Percentiles rank a stretch among this genome's conserved stretches.
phyloP scores from a whole-genome alignment of 2,888 invertebrate genomes.

The Leucoma salicis region DNA sequence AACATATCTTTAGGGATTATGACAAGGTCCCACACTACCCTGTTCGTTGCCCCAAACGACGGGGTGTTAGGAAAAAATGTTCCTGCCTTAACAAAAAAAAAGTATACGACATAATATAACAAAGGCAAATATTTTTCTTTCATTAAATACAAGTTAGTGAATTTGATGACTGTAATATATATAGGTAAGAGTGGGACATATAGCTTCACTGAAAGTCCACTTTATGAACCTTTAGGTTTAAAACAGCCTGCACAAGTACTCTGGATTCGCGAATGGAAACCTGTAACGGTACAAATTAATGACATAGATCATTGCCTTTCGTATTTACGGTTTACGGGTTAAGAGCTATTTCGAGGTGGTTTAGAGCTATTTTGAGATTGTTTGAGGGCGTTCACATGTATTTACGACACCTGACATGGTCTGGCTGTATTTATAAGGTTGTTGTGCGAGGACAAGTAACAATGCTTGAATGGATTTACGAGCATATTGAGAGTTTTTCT shows the following conservation, averaged over 20 bases:
- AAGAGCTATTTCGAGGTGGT: slow-evolving; percentile 33
- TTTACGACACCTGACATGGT: slow-evolving; percentile 52
- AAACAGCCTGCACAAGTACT: slow-evolving; percentile 20
- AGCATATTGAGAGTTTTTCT: slow-evolving; percentile 61
- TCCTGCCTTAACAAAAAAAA: too few relatives aligned
- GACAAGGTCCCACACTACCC: too few relatives aligned
- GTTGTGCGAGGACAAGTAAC: slow-evolving; percentile 43
- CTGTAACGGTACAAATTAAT: slow-evolving; percentile 47
- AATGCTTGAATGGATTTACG: slow-evolving; percentile 59
- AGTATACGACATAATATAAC: too few relatives aligned
- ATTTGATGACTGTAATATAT: too few relatives aligned
- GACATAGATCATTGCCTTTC: slow-evolving; percentile 38
- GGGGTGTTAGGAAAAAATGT: too few relatives aligned
- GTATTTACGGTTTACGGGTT: slow-evolving; percentile 48
- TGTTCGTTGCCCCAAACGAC: too few relatives aligned
- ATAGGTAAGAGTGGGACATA: too few relatives aligned
- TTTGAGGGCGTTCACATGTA: slow-evolving; percentile 40
- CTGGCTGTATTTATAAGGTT: slow-evolving; percentile 52
- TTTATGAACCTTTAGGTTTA: too few relatives aligned
- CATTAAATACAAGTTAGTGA: too few relatives aligned
- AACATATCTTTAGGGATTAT: too few relatives aligned
- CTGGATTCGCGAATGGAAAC: slow-evolving; percentile 23
- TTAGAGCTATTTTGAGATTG: slow-evolving; percentile 18
- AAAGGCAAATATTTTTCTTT: too few relatives aligned
- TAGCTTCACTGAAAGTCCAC: too few relatives aligned